Conservation (phyloP, 2,113 vertebrate species). For the Nothocercus julius region DNA sequence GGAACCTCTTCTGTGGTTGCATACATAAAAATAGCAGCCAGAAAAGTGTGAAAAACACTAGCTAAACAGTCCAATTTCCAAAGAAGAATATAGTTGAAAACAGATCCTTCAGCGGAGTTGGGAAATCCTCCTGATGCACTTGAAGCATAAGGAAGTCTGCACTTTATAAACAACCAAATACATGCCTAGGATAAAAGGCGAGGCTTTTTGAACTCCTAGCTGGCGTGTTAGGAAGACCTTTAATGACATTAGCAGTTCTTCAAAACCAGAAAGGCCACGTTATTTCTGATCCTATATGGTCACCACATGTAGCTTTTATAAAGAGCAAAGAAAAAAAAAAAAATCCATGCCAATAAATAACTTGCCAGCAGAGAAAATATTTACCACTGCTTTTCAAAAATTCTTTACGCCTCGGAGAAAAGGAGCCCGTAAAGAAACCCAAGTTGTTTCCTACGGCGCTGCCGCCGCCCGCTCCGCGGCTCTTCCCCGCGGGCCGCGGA, state of each 20-base stretch:
- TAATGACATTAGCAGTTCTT: conserved; percentile 77
- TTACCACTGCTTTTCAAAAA: conserved; percentile 71
- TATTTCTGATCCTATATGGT: conserved; percentile 67
- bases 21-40: conserved; percentile 68
- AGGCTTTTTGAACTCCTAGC: conserved; percentile 63
- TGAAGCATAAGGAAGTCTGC: conserved; percentile 63
- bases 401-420: conserved; percentile 65
- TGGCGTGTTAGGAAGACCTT: conserved; percentile 68
- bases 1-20: conserved; percentile 17
- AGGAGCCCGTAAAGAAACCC: conserved; percentile 61
- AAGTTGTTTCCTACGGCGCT: conserved; percentile 10
- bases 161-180: conserved; percentile 70
- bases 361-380: conserved; percentile 72
- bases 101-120: conserved; percentile 31
- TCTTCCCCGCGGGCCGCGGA: neutral
- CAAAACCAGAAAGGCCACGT: conserved; percentile 67
- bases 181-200: conserved; percentile 63
- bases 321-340: neutral
- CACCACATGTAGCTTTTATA: conserved; percentile 71
- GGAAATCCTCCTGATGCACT: conserved; percentile 59
- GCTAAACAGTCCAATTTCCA: conserved; percentile 50
- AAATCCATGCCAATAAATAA: conserved; percentile 64
- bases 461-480: neutral
- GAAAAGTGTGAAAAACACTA: conserved; percentile 55
- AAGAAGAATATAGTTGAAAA: conserved; percentile 60